Evolutionary conservation across 1,140 invertebrate species (phyloP).

Genomic region (Diprion similis): DNA sequence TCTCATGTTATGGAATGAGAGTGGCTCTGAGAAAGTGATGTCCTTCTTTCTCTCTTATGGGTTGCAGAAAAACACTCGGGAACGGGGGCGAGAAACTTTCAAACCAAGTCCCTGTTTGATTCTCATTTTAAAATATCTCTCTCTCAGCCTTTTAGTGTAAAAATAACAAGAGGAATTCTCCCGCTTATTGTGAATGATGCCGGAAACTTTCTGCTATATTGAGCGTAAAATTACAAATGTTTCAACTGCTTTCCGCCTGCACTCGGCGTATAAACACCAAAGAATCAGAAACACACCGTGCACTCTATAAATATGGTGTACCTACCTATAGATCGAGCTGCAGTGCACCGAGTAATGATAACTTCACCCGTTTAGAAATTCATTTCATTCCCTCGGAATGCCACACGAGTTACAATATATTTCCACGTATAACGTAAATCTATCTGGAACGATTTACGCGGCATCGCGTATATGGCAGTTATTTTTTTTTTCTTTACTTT

Average conservation of each 20-base stretch:
- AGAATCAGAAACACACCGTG: background rate
- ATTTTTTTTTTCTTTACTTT: too few relatives aligned
- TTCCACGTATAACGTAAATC: too few relatives aligned
- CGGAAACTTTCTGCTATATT: slow-evolving; percentile 2
- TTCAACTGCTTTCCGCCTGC: background rate
- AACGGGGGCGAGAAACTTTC: background rate
- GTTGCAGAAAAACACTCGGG: background rate
- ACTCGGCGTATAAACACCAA: background rate
- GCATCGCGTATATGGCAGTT: too few relatives aligned
- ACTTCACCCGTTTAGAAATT: too few relatives aligned
- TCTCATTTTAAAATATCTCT: background rate
- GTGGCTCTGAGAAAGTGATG: background rate
- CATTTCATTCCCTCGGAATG: too few relatives aligned
- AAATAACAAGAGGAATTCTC: background rate
- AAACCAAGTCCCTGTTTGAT: background rate
- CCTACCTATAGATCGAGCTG: too few relatives aligned
- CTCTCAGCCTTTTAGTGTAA: background rate
- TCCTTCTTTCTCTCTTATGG: background rate
- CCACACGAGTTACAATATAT: too few relatives aligned
- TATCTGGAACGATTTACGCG: too few relatives aligned
- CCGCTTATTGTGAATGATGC: background rate
- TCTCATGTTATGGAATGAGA: background rate
- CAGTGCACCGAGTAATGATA: too few relatives aligned
- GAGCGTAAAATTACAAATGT: slow-evolving; percentile 3
- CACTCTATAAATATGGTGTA: background rate